phyloP scores from a whole-genome alignment of 2,113 vertebrate species.

The Sturnus vulgaris region DNA sequence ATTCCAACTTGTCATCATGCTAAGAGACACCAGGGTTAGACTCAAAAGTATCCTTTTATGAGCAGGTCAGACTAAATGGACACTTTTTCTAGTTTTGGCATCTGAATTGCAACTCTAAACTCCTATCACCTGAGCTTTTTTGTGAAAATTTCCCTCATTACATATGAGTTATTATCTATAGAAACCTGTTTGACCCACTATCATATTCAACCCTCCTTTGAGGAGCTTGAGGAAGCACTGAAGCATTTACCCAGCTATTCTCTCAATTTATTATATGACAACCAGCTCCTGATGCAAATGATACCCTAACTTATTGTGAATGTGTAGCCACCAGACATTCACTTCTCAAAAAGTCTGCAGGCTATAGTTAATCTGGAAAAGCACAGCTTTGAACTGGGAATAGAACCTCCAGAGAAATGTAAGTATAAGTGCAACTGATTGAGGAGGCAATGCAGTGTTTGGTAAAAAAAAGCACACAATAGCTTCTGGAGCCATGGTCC shows the following conservation, averaged over 20 bases:
- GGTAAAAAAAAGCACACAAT: neutral
- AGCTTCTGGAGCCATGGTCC: neutral
- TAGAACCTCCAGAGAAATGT: neutral
- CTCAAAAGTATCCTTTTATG: neutral
- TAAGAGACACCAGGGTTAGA: neutral
- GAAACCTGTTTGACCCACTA: neutral
- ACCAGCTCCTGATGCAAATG: neutral
- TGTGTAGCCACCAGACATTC: neutral
- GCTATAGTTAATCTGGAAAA: neutral
- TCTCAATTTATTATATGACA: neutral
- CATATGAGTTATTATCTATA: neutral
- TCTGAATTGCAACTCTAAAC: neutral
- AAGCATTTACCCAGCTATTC: neutral
- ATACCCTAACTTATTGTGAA: neutral
- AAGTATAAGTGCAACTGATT: neutral
- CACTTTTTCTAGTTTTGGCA: neutral
- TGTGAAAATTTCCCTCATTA: neutral
- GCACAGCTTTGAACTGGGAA: neutral
- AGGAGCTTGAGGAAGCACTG: neutral
- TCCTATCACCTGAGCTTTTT: neutral
- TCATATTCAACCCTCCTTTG: neutral
- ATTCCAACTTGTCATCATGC: neutral
- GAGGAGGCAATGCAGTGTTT: neutral
- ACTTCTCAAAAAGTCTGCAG: neutral
- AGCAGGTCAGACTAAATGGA: neutral